Evolutionary conservation across 2,113 vertebrate genomes (phyloP).

Genomic region (Melanocharis versteri): DNA sequence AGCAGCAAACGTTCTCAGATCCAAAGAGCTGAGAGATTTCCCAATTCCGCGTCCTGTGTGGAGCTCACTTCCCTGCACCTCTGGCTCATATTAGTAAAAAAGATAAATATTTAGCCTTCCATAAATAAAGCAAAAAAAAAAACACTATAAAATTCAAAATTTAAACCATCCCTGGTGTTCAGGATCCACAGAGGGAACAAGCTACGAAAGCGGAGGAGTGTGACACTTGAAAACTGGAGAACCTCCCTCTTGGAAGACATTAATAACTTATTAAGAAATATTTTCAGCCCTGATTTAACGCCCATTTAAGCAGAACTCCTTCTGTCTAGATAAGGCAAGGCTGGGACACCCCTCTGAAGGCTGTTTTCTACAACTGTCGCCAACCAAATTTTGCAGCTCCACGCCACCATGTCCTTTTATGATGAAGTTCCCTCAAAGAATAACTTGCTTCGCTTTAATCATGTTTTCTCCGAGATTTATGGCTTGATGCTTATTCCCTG

Average conservation of each 20-base stretch:
- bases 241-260: not conserved
- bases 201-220: fast-evolving
- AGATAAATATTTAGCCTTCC: not conserved
- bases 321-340: not conserved
- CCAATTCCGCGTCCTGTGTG: not conserved
- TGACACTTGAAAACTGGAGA: not conserved
- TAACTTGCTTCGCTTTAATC: conserved; percentile 72
- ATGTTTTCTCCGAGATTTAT: conserved; percentile 76
- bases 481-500: conserved; percentile 72
- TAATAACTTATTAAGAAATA: not conserved
- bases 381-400: conserved; percentile 63
- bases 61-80: not conserved
- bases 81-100: not conserved
- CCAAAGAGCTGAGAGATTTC: not conserved
- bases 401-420: conserved; percentile 37
- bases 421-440: conserved; percentile 69
- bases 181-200: not conserved
- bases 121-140: not conserved
- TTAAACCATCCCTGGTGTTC: not conserved
- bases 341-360: conserved; percentile 51
- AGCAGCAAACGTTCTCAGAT: not conserved
- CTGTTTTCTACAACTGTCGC: conserved; percentile 55
- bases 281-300: not conserved
- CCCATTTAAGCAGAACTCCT: not conserved
- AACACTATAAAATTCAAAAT: not conserved